phyloP scores from a whole-genome alignment of 2,113 vertebrate species.

The Tapirus terrestris region DNA sequence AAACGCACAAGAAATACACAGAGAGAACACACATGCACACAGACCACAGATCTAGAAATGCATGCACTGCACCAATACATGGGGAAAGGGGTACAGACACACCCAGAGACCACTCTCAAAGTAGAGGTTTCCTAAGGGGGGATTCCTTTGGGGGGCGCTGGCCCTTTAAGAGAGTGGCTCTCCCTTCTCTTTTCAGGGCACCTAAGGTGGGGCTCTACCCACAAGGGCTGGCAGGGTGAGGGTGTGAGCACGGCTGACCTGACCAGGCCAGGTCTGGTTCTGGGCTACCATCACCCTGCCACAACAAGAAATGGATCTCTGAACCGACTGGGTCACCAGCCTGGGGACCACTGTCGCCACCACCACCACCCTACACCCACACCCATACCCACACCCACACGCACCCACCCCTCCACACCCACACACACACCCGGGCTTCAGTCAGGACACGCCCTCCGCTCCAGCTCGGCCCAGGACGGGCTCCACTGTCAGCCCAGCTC shows the following conservation, averaged over 20 bases:
- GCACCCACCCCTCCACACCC: neutral
- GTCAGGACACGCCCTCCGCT: slow-evolving; percentile 75
- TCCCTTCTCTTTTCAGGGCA: neutral
- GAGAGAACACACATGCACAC: neutral
- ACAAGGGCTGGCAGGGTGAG: neutral
- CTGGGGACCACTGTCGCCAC: neutral
- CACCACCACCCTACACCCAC: neutral
- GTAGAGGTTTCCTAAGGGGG: neutral
- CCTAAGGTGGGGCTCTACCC: neutral
- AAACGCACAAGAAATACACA: slow-evolving; percentile 16
- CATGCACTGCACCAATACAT: neutral
- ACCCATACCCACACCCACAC: neutral
- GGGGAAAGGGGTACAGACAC: slow-evolving; percentile 3
- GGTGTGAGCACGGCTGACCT: neutral
- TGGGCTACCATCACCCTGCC: neutral
- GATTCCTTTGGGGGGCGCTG: neutral
- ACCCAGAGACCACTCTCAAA: slow-evolving; percentile 27
- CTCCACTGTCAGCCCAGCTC: neutral
- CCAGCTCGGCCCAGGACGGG: neutral
- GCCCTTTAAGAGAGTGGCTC: slow-evolving; percentile 63
- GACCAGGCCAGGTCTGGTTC: neutral
- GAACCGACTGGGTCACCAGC: slow-evolving; percentile 33
- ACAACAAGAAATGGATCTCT: slow-evolving; percentile 62
- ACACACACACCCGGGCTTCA: neutral
- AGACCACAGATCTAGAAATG: slow-evolving; percentile 13